A percentile compares a stretch with the other conserved stretches of the same genome.
phyloP scores from a whole-genome alignment of 2,797 vertebrate species.

The Myotis pilosus region DNA sequence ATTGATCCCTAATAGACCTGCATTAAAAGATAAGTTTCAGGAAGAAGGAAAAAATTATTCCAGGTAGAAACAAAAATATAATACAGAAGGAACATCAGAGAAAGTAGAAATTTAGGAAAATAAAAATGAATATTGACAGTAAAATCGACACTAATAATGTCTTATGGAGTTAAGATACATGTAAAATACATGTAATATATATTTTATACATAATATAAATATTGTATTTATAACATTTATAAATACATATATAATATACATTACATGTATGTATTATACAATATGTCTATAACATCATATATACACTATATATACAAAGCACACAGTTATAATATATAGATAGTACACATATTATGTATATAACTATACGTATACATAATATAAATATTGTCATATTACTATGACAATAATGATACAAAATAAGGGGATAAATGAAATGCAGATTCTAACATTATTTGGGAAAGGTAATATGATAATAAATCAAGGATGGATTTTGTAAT shows the following conservation, averaged over 20 bases:
- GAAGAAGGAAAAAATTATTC: neutral
- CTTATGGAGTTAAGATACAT: neutral
- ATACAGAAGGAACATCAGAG: neutral
- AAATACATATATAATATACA: neutral
- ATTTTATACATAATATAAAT: neutral
- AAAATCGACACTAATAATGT: neutral
- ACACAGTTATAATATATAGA: neutral
- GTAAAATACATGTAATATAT: neutral
- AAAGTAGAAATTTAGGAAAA: neutral
- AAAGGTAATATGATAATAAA: neutral
- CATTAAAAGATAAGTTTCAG: slow-evolving; percentile 1
- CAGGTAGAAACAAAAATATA: neutral
- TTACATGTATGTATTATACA: neutral
- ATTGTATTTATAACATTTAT: neutral
- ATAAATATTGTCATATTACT: neutral
- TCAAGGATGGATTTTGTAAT: neutral
- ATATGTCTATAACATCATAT: neutral
- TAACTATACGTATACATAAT: neutral
- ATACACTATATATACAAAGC: neutral
- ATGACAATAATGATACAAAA: neutral
- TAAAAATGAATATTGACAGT: slow-evolving; percentile 4
- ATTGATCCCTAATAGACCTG: neutral
- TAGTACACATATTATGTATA: neutral
- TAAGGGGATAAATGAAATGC: neutral
- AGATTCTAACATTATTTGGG: neutral